Base-by-base conservation (phyloP, 2,113 vertebrate species). In the Ptilorrhoa leucosticta region DNA sequence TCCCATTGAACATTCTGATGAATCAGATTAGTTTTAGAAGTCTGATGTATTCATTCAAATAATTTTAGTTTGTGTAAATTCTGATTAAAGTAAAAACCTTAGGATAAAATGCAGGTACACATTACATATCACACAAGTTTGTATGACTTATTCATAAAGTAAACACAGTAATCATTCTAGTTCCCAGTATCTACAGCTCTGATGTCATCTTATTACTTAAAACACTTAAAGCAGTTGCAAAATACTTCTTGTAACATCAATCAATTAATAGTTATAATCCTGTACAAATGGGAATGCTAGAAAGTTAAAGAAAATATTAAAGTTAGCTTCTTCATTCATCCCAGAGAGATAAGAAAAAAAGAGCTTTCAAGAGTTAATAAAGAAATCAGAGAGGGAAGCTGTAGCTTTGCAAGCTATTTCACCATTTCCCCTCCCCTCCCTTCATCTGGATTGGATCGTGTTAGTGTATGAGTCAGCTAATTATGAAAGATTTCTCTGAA, bases 401-500 rank as follows among this genome's bases (percentile, higher is more conserved):
- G 39, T 58, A 93, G 26, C 20, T 77, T 80, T 79, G 44, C 58
- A 90, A 92, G 39, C 31, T 83, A 72, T 76, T 96, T 96, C 79
- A 58, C 57, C 90, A 95, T 82, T 93, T 96, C 87, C 83, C 69
- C 92, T 90, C 77, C 82, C 35, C 24, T 97, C 83, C 87, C 78
- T n/a, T 96, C 80, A 45, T 96, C 83, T 96, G 89, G 68, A 88
- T 82, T 61, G 83, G 93, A 90, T 82, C 42, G 4, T 70, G 39
- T 65, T 93, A 66, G 58, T 68, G 28, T 92, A 37, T 94, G 96
- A 97, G 64, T 97, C 93, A 95, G 82, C 48, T 94, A 81, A 95
- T 97, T 97, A 96, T 96, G 96, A 90, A 97, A 90, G 93, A 96
- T 33, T 91, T 89, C 82, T 94, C 84, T 92, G 95, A 97, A 96